These are phyloP conservation scores for Erinaceus europaeus DNA, from an alignment of 2,113 vertebrate species.

Conservation along the genomic window DNA sequence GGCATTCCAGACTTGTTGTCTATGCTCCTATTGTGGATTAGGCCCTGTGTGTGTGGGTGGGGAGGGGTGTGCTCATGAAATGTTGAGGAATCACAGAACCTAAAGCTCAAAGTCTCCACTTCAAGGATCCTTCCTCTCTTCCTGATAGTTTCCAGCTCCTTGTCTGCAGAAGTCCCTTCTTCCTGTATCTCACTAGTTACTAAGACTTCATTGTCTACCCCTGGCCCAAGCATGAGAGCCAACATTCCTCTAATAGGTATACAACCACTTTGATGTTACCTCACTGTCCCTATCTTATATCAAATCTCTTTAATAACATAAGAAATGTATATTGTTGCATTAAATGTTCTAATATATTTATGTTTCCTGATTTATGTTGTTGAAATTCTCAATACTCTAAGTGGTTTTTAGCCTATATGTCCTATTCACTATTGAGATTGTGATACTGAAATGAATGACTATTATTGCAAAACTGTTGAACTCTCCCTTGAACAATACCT, in stretches of 20 bases:
- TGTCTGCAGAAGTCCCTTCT: not conserved
- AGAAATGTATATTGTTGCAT: not conserved
- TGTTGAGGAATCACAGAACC: not conserved
- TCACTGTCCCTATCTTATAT: not conserved
- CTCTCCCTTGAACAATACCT: too few species aligned
- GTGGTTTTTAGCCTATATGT: too few species aligned
- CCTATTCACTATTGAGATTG: too few species aligned
- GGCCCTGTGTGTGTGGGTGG: too few species aligned
- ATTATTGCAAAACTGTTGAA: too few species aligned
- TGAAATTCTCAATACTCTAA: too few species aligned
- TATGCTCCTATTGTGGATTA: not conserved
- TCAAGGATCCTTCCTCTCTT: not conserved
- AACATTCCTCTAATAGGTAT: not conserved
- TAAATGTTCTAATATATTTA: too few species aligned
- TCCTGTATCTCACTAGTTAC: not conserved
- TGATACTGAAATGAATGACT: too few species aligned
- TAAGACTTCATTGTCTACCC: not conserved
- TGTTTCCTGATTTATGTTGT: too few species aligned
- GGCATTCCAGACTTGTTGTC: not conserved
- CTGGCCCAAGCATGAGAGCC: not conserved
- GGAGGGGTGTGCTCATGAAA: too few species aligned
- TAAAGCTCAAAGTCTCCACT: not conserved
- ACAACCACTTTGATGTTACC: not conserved
- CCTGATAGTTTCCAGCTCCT: not conserved
- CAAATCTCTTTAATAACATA: not conserved